These are phyloP conservation scores for Catharus ustulatus DNA, from an alignment of 2,797 vertebrate genomes.

Conservation along the genomic window DNA sequence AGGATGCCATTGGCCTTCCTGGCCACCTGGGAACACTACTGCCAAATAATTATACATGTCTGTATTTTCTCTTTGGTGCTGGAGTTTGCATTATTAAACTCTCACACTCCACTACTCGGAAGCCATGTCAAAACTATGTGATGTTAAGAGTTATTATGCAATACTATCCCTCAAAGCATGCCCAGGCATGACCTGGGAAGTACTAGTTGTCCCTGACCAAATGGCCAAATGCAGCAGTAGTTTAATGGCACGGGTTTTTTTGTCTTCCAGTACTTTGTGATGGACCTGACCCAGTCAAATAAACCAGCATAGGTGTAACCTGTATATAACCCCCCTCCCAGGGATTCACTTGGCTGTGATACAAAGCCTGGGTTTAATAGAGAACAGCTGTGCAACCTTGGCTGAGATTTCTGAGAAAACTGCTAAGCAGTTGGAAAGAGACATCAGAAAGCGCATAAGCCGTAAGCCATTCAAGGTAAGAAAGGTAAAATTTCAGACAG, in stretches of 20 bases:
- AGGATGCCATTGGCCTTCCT: background rate
- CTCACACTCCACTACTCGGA: background rate
- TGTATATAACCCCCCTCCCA: background rate
- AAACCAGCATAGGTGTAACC: background rate
- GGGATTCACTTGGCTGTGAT: background rate
- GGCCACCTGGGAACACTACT: background rate
- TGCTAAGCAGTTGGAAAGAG: background rate
- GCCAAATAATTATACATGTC: background rate
- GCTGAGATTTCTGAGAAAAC: background rate
- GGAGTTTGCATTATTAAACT: background rate
- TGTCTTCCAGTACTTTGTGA: background rate
- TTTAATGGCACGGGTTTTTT: background rate
- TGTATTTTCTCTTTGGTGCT: background rate
- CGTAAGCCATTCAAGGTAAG: background rate
- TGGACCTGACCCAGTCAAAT: background rate
- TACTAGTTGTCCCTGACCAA: background rate
- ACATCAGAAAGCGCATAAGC: background rate
- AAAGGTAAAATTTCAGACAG: background rate
- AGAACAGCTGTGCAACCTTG: background rate
- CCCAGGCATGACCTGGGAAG: background rate
- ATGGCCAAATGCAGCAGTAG: background rate
- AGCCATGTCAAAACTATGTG: background rate
- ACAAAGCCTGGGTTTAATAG: background rate
- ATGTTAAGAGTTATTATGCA: background rate
- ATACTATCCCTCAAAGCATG: background rate